phyloP scores from a whole-genome alignment of 1,140 invertebrate genomes.

The Cyphomyrmex costatus region DNA sequence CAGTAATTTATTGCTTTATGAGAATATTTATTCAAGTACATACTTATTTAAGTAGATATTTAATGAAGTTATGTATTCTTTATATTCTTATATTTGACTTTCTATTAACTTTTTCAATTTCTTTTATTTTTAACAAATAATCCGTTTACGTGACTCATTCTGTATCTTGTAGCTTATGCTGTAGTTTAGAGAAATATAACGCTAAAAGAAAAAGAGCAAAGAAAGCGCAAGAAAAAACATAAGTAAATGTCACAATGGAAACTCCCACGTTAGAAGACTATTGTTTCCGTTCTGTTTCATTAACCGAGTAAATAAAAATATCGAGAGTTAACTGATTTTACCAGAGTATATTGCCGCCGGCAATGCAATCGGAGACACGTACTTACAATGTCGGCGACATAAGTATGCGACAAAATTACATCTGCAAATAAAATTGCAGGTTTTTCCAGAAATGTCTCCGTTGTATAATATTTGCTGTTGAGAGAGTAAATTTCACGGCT shows the following conservation, averaged over 20 bases:
- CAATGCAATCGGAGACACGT: conserved; percentile 23
- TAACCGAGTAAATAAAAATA: conserved; percentile 30
- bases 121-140: background rate
- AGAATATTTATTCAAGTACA: background rate
- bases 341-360: background rate
- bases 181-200: conserved; percentile 9
- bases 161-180: background rate
- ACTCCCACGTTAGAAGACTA: background rate
- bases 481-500: background rate
- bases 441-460: background rate
- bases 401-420: background rate
- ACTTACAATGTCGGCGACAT: background rate
- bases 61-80: background rate
- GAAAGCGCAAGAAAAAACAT: background rate
- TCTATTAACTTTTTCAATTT: background rate
- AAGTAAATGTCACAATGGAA: conserved; percentile 10
- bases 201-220: background rate
- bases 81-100: background rate
- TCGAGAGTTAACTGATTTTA: conserved; percentile 27
- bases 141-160: background rate
- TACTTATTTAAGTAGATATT: background rate
- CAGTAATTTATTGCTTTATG: background rate
- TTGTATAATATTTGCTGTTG: conserved; percentile 11
- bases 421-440: conserved; percentile 5
- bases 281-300: conserved; percentile 29